These are phyloP conservation scores for Pollimyrus isidori DNA, from an alignment of 2,113 vertebrate species.

Conservation along the genomic window DNA sequence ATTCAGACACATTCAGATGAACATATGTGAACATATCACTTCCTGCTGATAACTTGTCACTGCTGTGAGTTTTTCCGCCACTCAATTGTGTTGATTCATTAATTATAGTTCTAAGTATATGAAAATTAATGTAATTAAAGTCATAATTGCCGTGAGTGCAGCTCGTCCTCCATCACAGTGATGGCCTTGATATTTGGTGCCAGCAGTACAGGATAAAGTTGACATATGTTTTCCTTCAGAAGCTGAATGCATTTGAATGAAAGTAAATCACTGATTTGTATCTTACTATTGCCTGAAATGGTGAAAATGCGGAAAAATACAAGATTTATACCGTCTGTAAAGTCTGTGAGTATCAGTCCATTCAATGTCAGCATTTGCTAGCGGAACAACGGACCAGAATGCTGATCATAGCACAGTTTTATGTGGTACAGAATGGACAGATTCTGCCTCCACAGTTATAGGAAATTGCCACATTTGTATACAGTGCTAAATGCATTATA, in stretches of 20 bases:
- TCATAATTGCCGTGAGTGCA: neutral
- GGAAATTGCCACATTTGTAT: too few relatives aligned
- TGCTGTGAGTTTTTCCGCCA: neutral
- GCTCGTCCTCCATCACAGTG: neutral
- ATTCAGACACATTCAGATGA: neutral
- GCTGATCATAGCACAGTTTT: neutral
- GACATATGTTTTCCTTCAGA: neutral
- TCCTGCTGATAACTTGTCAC: neutral
- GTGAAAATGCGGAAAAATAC: neutral
- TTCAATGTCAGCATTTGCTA: neutral
- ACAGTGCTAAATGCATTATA: neutral
- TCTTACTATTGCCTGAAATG: neutral
- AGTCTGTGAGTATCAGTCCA: neutral
- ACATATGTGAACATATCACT: neutral
- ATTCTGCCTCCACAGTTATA: neutral
- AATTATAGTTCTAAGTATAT: neutral
- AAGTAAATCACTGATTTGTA: neutral
- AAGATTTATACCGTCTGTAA: neutral
- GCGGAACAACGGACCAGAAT: neutral
- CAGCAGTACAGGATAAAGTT: neutral
- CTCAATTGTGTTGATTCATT: neutral
- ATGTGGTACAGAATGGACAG: neutral
- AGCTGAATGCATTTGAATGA: neutral
- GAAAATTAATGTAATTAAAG: neutral
- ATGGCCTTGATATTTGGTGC: neutral